Conservation (phyloP, 2,113 vertebrate genomes). For the Zootoca vivipara region DNA sequence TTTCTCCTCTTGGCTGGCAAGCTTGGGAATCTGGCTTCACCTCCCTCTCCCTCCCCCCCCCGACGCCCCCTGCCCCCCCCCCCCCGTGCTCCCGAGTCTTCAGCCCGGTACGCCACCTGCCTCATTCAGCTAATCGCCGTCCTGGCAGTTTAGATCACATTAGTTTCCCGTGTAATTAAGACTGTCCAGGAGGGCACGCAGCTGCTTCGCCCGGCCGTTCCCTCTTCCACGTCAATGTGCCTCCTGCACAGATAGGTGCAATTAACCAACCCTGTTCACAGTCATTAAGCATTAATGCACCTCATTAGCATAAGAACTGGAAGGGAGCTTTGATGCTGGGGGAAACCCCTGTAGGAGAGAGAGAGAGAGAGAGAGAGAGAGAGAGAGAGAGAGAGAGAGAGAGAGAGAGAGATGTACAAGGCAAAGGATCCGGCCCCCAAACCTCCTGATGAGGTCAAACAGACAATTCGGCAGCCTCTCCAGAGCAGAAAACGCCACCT, state of each 20-base stretch:
- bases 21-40: neutral
- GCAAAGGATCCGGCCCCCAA: conserved; percentile 38
- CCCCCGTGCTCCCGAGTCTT: conserved; percentile 63
- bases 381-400: conserved; percentile 56
- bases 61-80: conserved; percentile 14
- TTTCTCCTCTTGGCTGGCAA: conserved; percentile 49
- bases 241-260: conserved; percentile 77
- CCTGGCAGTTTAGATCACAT: conserved; percentile 78
- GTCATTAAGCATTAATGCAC: conserved; percentile 78
- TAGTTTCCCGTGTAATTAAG: conserved; percentile 79
- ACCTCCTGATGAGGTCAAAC: conserved; percentile 46
- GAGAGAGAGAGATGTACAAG: too few relatives aligned
- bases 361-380: conserved; percentile 65
- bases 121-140: conserved; percentile 75
- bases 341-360: conserved; percentile 59
- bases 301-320: conserved; percentile 79
- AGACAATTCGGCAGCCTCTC: conserved; percentile 54
- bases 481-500: conserved; percentile 48
- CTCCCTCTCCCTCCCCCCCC: neutral
- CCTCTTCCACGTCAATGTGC: conserved; percentile 72
- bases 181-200: conserved; percentile 71
- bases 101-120: conserved; percentile 72
- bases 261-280: conserved; percentile 73
- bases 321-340: conserved; percentile 67
- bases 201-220: conserved; percentile 72